Conservation (phyloP, 2,113 vertebrate genomes). For the Gila orcuttii region DNA sequence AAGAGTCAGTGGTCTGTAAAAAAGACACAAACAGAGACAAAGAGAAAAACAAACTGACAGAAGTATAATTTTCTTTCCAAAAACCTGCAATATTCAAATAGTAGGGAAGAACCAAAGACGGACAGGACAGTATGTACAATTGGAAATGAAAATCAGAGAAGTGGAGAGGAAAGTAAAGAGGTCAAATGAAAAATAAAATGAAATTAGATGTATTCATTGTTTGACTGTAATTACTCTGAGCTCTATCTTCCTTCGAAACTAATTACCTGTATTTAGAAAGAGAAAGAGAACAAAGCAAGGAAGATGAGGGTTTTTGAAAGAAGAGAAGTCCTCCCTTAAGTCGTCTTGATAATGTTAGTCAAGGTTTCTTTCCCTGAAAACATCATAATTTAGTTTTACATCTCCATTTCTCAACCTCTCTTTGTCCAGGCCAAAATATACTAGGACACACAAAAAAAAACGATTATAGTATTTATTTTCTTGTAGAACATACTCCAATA, state of each 20-base stretch:
- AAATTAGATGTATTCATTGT: slow-evolving; percentile 18
- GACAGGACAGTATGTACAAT: background rate
- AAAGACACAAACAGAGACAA: background rate
- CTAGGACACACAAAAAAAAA: too few species aligned
- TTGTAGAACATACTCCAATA: too few species aligned
- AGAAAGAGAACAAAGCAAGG: background rate
- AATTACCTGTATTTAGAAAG: background rate
- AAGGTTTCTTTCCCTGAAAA: background rate
- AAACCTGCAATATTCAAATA: background rate
- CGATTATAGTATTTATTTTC: too few species aligned
- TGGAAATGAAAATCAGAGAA: background rate
- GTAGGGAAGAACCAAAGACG: slow-evolving; percentile 11
- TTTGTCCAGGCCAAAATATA: too few species aligned
- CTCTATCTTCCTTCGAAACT: background rate
- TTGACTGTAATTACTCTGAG: slow-evolving; percentile 23
- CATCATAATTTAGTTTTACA: background rate
- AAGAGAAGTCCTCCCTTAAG: background rate
- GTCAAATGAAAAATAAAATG: background rate
- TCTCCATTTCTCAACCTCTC: background rate
- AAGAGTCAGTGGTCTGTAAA: background rate
- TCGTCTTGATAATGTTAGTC: background rate
- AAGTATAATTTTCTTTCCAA: background rate
- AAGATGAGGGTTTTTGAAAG: background rate
- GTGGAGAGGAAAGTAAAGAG: background rate
- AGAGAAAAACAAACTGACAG: slow-evolving; percentile 31